phyloP scores from a whole-genome alignment of 2,797 vertebrate species.

The Odontamblyopus rebecca region DNA sequence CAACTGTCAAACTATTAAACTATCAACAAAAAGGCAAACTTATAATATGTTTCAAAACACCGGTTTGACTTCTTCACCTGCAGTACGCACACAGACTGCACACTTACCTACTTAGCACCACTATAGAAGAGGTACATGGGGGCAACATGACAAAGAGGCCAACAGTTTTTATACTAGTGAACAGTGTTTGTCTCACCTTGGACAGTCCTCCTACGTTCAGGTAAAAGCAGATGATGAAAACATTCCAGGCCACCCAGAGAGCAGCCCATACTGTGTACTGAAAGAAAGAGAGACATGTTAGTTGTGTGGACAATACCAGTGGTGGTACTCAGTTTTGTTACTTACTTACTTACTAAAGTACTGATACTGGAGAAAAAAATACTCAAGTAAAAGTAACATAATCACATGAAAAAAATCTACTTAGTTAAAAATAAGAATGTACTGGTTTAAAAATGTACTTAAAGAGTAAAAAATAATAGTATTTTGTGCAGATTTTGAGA shows the following conservation, averaged over 20 bases:
- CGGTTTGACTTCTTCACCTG: slow-evolving; percentile 2
- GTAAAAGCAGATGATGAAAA: slow-evolving; percentile 93
- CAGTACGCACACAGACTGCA: neutral
- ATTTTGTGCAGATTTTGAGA: too few species aligned
- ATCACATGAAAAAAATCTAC: too few species aligned
- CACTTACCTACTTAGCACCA: neutral
- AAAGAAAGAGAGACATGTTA: slow-evolving; percentile 45
- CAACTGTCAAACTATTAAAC: neutral
- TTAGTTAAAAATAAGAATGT: too few species aligned
- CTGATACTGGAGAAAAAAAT: too few species aligned
- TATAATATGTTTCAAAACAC: neutral
- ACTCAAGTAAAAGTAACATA: too few species aligned
- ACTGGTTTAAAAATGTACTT: too few species aligned
- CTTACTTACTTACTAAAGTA: too few species aligned
- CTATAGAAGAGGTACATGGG: slow-evolving; percentile 8
- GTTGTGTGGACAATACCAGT: neutral
- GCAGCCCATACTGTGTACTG: slow-evolving; percentile 89
- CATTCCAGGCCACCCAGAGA: slow-evolving; percentile 92
- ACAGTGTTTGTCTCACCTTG: slow-evolving; percentile 79
- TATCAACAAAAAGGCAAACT: neutral
- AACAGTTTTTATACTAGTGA: neutral
- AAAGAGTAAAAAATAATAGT: too few species aligned
- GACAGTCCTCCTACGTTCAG: slow-evolving; percentile 90
- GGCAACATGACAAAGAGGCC: neutral
- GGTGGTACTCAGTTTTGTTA: too few species aligned